Percentiles rank a stretch among this genome's conserved stretches.
These are phyloP conservation scores for Paraplagusia blochii DNA, from an alignment of 2,113 vertebrate species.

Conservation along the genomic window DNA sequence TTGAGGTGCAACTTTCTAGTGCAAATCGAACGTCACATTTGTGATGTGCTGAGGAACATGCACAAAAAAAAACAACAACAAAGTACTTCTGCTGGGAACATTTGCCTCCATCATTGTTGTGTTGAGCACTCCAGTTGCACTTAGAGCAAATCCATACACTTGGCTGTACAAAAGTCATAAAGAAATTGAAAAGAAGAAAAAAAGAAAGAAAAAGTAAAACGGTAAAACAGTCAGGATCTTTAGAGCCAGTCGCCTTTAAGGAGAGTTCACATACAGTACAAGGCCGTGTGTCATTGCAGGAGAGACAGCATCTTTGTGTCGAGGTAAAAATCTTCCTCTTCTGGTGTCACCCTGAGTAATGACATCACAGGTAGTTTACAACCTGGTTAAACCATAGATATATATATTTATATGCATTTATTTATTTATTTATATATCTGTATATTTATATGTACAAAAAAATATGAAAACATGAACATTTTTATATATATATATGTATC, in stretches of 20 bases:
- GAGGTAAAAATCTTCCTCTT: constrained; percentile 46
- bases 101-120: constrained; percentile 29
- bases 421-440: constrained; percentile 61
- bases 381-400: constrained; percentile 74
- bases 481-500: constrained; percentile 68
- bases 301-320: constrained; percentile 53
- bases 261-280: constrained; percentile 34
- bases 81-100: constrained; percentile 1
- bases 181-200: constrained; percentile 3
- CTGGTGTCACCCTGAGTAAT: constrained; percentile 60
- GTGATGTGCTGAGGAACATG: constrained; percentile 74
- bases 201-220: background rate
- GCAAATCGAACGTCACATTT: constrained; percentile 76
- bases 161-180: constrained; percentile 53
- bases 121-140: constrained; percentile 47
- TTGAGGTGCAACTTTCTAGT: constrained; percentile 79
- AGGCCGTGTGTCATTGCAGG: constrained; percentile 48
- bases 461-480: constrained; percentile 30
- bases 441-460: constrained; percentile 10
- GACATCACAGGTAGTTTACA: constrained; percentile 67
- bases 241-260: constrained; percentile 33
- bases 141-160: constrained; percentile 52
- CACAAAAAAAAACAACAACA: constrained; percentile 60
- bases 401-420: constrained; percentile 43
- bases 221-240: constrained; percentile 30